Evolutionary conservation across 2,797 vertebrate genomes (phyloP).

Genomic region (Amniataba percoides): DNA sequence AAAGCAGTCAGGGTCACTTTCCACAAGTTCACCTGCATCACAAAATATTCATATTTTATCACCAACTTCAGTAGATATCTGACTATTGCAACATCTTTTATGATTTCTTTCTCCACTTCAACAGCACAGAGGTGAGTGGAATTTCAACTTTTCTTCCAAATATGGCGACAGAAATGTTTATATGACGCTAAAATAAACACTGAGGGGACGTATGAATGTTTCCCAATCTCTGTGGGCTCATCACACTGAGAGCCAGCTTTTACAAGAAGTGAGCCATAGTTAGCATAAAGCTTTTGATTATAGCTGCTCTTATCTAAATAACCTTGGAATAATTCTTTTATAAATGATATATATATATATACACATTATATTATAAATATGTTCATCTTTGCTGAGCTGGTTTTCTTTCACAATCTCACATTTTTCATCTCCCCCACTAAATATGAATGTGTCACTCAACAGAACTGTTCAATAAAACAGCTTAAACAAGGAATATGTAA

Average conservation of each 20-base stretch:
- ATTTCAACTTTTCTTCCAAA: neutral
- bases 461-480: neutral
- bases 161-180: neutral
- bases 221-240: too few species aligned
- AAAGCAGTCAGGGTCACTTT: too few species aligned
- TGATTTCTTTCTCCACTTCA: neutral
- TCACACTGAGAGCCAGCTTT: neutral
- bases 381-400: neutral
- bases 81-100: too few species aligned
- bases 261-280: neutral
- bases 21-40: neutral
- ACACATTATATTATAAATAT: too few species aligned
- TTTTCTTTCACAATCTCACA: neutral
- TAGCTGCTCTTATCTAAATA: neutral
- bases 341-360: too few species aligned
- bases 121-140: neutral
- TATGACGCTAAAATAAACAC: neutral
- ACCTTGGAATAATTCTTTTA: neutral
- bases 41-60: too few species aligned
- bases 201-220: too few species aligned
- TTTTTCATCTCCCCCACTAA: neutral
- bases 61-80: neutral
- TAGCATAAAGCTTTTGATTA: neutral
- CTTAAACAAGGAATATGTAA: slow-evolving; percentile 9
- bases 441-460: too few species aligned